phyloP scores from a whole-genome alignment of 37 sponge, comb jelly and placozoan species.

The Ephydatia muelleri region DNA sequence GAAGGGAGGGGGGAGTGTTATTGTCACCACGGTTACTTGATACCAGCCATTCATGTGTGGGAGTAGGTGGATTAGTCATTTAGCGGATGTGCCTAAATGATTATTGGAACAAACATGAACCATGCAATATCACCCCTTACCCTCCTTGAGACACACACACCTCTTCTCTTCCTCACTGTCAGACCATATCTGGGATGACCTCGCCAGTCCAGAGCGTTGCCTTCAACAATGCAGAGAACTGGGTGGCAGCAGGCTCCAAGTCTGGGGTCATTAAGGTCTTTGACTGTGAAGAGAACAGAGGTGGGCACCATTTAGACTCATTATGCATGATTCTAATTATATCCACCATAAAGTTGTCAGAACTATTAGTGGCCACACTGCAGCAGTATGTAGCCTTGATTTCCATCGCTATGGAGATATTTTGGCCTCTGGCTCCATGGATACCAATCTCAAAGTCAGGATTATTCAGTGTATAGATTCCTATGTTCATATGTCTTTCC shows the following conservation, averaged over 20 bases:
- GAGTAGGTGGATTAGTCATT: too few species aligned
- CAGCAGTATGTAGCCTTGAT: conserved; percentile 73
- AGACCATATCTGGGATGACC: conserved; percentile 90
- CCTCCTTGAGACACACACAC: too few species aligned
- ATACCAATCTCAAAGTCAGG: conserved; percentile 82
- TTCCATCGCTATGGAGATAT: conserved; percentile 98
- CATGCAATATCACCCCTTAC: too few species aligned
- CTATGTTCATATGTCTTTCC: neutral
- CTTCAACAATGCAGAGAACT: conserved; percentile 86
- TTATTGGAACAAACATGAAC: too few species aligned
- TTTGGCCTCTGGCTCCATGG: conserved; percentile 95
- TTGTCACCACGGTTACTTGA: too few species aligned
- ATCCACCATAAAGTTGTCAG: conserved; percentile 70
- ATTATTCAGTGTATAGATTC: neutral
- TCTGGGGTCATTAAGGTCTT: conserved; percentile 93
- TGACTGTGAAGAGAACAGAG: conserved; percentile 83
- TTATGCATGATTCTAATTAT: neutral
- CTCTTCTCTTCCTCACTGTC: neutral
- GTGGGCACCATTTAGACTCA: conserved; percentile 21
- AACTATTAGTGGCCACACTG: conserved; percentile 92
- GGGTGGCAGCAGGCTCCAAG: conserved; percentile 86
- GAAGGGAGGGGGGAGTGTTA: too few species aligned
- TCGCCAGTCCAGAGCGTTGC: conserved; percentile 90
- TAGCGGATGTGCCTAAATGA: too few species aligned
- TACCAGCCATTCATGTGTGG: too few species aligned